Conservation (phyloP, 2,113 vertebrate species). For the Platichthys flesus region DNA sequence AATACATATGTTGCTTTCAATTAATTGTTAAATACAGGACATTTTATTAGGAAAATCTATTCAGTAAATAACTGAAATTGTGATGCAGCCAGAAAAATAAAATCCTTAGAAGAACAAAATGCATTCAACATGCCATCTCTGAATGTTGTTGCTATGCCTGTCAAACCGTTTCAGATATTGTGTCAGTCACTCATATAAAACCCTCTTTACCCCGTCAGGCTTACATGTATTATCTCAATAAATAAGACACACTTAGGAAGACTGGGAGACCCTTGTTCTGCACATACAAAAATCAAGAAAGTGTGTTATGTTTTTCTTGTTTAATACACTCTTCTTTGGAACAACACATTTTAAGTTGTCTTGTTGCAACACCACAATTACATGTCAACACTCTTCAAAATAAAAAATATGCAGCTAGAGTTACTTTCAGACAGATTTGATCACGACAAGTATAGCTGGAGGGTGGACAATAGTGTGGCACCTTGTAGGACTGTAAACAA, state of each 20-base stretch:
- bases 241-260: neutral
- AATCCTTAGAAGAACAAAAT: constrained; percentile 9
- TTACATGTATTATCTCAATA: constrained; percentile 26
- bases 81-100: neutral
- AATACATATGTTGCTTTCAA: neutral
- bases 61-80: no score
- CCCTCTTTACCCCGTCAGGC: neutral
- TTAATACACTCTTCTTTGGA: constrained; percentile 67
- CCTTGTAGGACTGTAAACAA: constrained; percentile 50
- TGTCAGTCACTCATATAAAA: constrained; percentile 53
- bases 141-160: constrained; percentile 47
- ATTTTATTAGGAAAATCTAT: neutral
- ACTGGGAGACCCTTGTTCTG: constrained; percentile 9
- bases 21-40: neutral
- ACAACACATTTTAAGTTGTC: constrained; percentile 56
- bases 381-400: constrained; percentile 54
- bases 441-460: constrained; percentile 60
- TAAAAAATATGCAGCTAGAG: constrained; percentile 43
- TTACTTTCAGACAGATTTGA: constrained; percentile 64
- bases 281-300: constrained; percentile 34
- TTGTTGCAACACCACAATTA: constrained; percentile 69
- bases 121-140: constrained; percentile 47
- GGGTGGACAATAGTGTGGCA: constrained; percentile 60
- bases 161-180: constrained; percentile 39
- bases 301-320: constrained; percentile 30